Evolutionary conservation across 2,113 vertebrate genomes (phyloP).

Genomic region (Phainopepla nitens): DNA sequence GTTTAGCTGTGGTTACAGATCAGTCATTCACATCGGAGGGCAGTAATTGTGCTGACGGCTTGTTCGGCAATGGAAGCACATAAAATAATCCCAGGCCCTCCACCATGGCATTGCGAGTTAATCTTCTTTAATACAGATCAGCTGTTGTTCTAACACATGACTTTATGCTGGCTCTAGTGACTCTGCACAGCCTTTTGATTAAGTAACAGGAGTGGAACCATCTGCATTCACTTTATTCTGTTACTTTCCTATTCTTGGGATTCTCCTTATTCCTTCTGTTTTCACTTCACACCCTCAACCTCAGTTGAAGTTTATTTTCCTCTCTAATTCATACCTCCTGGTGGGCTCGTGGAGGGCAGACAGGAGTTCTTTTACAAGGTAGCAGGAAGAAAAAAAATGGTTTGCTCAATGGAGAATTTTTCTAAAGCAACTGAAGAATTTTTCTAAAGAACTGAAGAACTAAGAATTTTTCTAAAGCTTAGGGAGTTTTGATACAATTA

Average conservation of each 20-base stretch:
- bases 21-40: constrained; percentile 79
- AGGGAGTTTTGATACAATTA: neutral
- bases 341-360: neutral
- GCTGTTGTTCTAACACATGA: constrained; percentile 82
- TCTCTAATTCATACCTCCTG: constrained; percentile 40
- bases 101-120: constrained; percentile 74
- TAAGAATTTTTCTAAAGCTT: neutral
- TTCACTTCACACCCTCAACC: constrained; percentile 43
- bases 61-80: constrained; percentile 77
- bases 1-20: constrained; percentile 84
- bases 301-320: constrained; percentile 35
- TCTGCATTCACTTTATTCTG: constrained; percentile 68
- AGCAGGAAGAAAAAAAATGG: neutral
- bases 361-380: constrained; percentile 17
- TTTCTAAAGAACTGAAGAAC: neutral
- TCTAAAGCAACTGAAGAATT: neutral
- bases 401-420: neutral
- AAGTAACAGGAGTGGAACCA: constrained; percentile 71
- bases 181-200: constrained; percentile 74
- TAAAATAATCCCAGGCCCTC: constrained; percentile 81
- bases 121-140: constrained; percentile 86
- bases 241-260: constrained; percentile 48
- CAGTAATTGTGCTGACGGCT: constrained; percentile 83
- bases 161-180: constrained; percentile 71
- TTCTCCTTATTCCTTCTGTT: constrained; percentile 36